Evolutionary conservation across 2,888 invertebrate genomes (phyloP), one percentile per base, ranked within the genome.

Genomic region (Amitus sp.): DNA sequence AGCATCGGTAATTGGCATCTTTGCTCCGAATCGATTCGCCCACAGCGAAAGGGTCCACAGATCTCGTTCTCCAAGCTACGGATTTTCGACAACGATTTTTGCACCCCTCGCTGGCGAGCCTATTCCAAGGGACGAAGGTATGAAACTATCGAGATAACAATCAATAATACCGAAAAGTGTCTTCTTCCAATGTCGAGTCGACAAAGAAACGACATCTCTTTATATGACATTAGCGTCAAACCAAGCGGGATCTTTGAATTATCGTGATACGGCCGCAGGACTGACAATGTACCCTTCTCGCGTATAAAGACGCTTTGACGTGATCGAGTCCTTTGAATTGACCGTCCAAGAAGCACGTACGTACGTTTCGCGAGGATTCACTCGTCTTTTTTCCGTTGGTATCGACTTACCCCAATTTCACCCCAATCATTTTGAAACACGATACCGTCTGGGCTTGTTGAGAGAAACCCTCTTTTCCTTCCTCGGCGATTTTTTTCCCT

Each of bases 331-430:
- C 63, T 56, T 60, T 60, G 64, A 64, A 64, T 64, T 64, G 64
- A 64, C 64, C 64, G 64, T 64, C 64, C 59, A 59, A 53, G 55
- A 59, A 70, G n/a, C n/a, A n/a, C n/a, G n/a, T 59, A 64, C 64
- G 57, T 64, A 64, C 71, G 75, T 73, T 75, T 74, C 76, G 71
- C 67, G 67, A 66, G 58, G 66, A 67, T 66, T 65, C 65, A 64
- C 63, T 65, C 69, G 65, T 67, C 65, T 61, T 48, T 68, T 60
- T 28, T 34, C 47, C 42, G 42, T 62, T 70, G 71, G 76, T 78
- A 80, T 81, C 81, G 74, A 74, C 78, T 82, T 80, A 80, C 82
- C 79, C 78, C 80, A 79, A 82, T 81, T 81, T 77, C 71, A 77
- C 76, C 78, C 79, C 81, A 80, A 81, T 80, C 79, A 82, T 78